phyloP scores from a whole-genome alignment of 2,113 vertebrate genomes.

The Lepus europaeus region DNA sequence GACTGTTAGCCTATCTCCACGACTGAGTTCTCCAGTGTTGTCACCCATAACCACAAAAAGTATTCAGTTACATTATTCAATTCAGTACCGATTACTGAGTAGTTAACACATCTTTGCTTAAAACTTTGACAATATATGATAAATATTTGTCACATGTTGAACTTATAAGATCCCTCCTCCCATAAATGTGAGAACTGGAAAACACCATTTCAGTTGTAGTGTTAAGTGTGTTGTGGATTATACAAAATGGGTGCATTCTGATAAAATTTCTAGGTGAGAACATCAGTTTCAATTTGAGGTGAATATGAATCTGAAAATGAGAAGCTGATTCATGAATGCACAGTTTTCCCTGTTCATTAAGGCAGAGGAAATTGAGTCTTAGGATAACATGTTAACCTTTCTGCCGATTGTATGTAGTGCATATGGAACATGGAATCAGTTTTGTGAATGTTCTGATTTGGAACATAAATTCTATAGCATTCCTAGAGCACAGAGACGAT shows the following conservation, averaged over 20 bases:
- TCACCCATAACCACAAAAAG: background rate
- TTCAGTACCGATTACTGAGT: slow-evolving; percentile 10
- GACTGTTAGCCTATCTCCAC: slow-evolving; percentile 52
- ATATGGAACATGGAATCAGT: background rate
- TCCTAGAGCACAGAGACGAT: slow-evolving; percentile 35
- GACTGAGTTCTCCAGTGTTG: slow-evolving; percentile 59
- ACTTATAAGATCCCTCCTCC: background rate
- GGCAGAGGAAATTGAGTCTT: slow-evolving; percentile 56
- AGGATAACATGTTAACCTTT: slow-evolving; percentile 6
- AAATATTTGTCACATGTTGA: background rate
- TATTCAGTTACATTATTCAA: slow-evolving; percentile 43
- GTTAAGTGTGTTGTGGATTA: slow-evolving; percentile 44
- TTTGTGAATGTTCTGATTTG: background rate
- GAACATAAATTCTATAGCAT: slow-evolving; percentile 44
- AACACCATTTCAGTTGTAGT: slow-evolving; percentile 30
- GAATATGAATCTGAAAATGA: slow-evolving; percentile 60
- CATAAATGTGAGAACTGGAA: background rate
- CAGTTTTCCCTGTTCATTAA: background rate
- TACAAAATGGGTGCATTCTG: background rate
- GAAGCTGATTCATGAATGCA: background rate
- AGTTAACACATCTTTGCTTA: slow-evolving; percentile 48
- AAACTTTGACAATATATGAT: slow-evolving; percentile 31
- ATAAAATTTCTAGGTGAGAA: slow-evolving; percentile 38
- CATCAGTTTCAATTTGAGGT: slow-evolving; percentile 26
- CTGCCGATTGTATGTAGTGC: background rate